Evolutionary conservation across 2,113 vertebrate genomes (phyloP), one percentile per base, ranked within the genome.

Genomic region (Macrotis lagotis): DNA sequence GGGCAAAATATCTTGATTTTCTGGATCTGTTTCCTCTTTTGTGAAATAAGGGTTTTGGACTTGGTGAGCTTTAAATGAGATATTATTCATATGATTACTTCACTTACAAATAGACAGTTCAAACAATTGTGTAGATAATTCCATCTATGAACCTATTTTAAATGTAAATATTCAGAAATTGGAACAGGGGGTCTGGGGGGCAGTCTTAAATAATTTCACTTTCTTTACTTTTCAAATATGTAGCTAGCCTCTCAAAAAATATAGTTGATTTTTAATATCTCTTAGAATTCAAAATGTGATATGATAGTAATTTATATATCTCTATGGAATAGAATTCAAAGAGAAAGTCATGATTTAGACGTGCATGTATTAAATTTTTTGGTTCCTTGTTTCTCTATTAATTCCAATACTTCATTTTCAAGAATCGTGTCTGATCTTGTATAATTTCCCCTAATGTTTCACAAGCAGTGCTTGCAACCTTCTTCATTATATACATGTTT

Each of bases 371-470:
- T 91, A 59, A 59, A 48, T 88, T 90, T 89, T 59, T 90, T 31
- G 59, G 37, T 59, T 8, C 59, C 31, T 19, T 94, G 88, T 52
- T 91, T 66, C 88, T 74, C 90, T 50, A 88, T 91, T 55, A 91
- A 74, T 31, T 89, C 93, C 6, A 96, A 89, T 90, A 44, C 28
- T 95, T 6, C 16, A 51, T 9, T 16, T 53, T 92, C 44, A 93
- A 51, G 53, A 90, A 92, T 93, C 88, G 94, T 74, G 26, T 90
- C 25, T 89, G 49, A 50, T 90, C 48, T 94, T 91, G 49, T 88
- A 89, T 93, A 89, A 88, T 59, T 48, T 96, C 96, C 3, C 90
- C 11, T 0, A 88, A 89, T 93, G 55, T 92, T 92, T 91, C 90
- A 95, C 37, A 96, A 83, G 66, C n/a, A 92, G 50, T 90, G 89